Evolutionary conservation across 2,888 invertebrate species (phyloP).

Genomic region (Hydrotaea cyrtoneurina): DNA sequence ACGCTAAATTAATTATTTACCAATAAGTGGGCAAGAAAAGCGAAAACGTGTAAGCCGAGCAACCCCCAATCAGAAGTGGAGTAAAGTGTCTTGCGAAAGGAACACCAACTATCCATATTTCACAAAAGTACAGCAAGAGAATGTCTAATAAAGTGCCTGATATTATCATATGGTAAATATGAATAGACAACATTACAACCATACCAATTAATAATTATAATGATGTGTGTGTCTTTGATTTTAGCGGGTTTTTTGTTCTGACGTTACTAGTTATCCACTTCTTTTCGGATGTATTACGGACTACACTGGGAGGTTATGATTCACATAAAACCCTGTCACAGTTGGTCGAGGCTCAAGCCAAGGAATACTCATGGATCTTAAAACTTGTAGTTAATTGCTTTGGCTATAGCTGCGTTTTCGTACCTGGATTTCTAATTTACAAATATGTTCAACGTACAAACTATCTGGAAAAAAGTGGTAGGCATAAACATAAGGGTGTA

Average conservation of each 20-base stretch:
- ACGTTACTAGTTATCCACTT: constrained; percentile 78
- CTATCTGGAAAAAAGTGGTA: constrained; percentile 90
- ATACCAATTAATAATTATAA: background rate
- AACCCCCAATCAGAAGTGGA: no score
- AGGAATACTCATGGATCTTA: constrained; percentile 87
- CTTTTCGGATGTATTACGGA: constrained; percentile 78
- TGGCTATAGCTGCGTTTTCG: constrained; percentile 93
- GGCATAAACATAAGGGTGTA: constrained; percentile 21
- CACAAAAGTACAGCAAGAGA: constrained; percentile 29
- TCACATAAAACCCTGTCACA: constrained; percentile 77
- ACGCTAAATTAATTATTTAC: constrained; percentile 33
- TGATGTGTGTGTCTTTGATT: background rate
- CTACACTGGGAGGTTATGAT: constrained; percentile 78
- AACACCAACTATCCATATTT: background rate
- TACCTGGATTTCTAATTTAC: constrained; percentile 92
- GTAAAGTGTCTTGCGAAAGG: no score
- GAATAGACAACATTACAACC: constrained; percentile 19
- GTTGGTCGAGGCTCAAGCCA: constrained; percentile 81
- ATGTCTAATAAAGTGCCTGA: constrained; percentile 81
- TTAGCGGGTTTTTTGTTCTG: constrained; percentile 74
- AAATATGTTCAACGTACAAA: constrained; percentile 89
- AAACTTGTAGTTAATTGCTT: constrained; percentile 90
- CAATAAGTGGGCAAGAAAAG: constrained; percentile 15
- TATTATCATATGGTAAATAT: constrained; percentile 77
- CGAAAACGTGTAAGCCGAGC: no score